phyloP scores from a whole-genome alignment of 2,888 invertebrate genomes.

The Calameuta pallipes region DNA sequence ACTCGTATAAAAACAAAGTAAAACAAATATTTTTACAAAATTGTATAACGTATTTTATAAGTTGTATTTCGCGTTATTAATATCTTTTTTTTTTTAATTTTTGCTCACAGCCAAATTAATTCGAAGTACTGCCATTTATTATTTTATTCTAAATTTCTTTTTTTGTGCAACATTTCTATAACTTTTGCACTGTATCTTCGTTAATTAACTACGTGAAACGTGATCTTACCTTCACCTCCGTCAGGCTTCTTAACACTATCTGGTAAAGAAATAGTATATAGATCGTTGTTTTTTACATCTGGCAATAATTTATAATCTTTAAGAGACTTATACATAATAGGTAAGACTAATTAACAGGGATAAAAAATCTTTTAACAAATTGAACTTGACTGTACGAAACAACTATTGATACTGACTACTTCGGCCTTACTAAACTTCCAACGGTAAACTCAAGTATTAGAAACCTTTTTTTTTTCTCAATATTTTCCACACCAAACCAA shows the following conservation, averaged over 20 bases:
- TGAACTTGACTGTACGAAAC: neutral
- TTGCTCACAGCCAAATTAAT: too few relatives aligned
- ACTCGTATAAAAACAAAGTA: neutral
- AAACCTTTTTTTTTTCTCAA: neutral
- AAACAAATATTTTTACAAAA: neutral
- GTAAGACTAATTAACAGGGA: neutral
- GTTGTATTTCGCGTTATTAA: neutral
- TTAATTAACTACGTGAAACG: neutral
- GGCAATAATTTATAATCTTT: conserved; percentile 14
- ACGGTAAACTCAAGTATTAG: neutral
- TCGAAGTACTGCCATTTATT: too few relatives aligned
- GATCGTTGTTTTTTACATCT: conserved; percentile 13
- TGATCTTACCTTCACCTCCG: neutral
- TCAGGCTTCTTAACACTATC: conserved; percentile 7
- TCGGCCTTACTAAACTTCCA: neutral
- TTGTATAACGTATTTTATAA: neutral
- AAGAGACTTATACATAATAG: conserved; percentile 21
- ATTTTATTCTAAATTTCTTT: too few relatives aligned
- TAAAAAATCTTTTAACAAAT: neutral
- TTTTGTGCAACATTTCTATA: too few relatives aligned
- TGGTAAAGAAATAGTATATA: conserved; percentile 17
- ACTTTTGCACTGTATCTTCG: too few relatives aligned
- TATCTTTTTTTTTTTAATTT: too few relatives aligned
- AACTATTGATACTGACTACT: neutral
- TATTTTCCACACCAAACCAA: neutral